Conservation (phyloP, 2,888 invertebrate genomes). For the Drosophila infuscata region DNA sequence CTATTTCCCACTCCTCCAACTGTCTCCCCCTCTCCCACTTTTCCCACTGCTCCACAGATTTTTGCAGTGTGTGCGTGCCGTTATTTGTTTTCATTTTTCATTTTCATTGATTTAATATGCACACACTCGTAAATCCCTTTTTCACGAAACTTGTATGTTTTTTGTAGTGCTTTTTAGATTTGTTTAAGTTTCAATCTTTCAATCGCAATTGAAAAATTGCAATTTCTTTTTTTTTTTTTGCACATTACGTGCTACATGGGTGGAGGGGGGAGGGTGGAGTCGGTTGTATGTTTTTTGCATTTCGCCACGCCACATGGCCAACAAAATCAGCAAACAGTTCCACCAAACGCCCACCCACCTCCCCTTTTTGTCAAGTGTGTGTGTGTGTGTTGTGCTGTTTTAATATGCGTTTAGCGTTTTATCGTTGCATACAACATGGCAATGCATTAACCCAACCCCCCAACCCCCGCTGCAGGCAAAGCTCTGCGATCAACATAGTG, state of each 20-base stretch:
- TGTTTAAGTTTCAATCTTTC: slow-evolving; percentile 61
- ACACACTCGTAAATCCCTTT: slow-evolving; percentile 72
- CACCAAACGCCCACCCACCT: not conserved
- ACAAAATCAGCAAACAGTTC: slow-evolving; percentile 40
- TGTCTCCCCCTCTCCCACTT: not conserved
- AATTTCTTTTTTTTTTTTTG: slow-evolving; percentile 19
- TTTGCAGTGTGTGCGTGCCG: slow-evolving; percentile 3
- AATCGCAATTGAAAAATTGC: too few species aligned
- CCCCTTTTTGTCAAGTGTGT: not conserved
- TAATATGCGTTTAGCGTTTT: slow-evolving; percentile 79
- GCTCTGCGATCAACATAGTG: slow-evolving; percentile 28
- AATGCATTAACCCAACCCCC: slow-evolving; percentile 45
- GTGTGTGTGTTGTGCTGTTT: slow-evolving; percentile 43
- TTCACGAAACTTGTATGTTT: slow-evolving; percentile 51
- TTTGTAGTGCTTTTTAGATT: slow-evolving; percentile 41
- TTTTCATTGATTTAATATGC: slow-evolving; percentile 74
- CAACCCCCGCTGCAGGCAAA: not conserved
- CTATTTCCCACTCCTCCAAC: not conserved
- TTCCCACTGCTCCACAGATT: slow-evolving; percentile 14
- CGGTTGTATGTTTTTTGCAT: slow-evolving; percentile 15
- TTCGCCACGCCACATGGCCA: slow-evolving; percentile 31
- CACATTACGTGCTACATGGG: slow-evolving; percentile 43
- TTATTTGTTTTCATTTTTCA: not conserved
- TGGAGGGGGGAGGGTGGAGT: not conserved
- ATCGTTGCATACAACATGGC: slow-evolving; percentile 76